Evolutionary conservation across 1,140 invertebrate genomes (phyloP), one percentile per base, ranked within the genome.

Genomic region (Laupala kohalensis): DNA sequence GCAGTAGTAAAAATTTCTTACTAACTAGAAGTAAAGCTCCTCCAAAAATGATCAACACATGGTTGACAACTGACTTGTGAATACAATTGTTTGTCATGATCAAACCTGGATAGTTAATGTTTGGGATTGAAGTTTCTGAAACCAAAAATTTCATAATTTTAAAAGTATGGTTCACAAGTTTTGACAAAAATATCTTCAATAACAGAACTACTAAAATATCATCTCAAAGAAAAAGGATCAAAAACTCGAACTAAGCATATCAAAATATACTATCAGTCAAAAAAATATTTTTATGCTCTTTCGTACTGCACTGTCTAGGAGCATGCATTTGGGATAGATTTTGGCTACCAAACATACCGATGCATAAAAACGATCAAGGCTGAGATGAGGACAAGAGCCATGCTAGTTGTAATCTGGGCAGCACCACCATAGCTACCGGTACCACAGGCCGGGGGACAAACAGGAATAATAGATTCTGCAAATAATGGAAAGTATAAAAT

Each of bases 391-490:
- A 84, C 74, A 73, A 84, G 74, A 64, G 78, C 77, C 73, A 85
- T 74, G 9, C 80, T 81, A n/a, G 76, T 74, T 2, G 74, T 69
- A 19, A 77, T 75, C 15, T 79, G 78, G 29, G 29, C 82, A 66
- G 86, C 87, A 69, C 83, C 82, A 74, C 83, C 86, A 78, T 86
- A 89, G 69, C 85, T 83, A 69, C 86, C 84, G 81, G 90, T 88
- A 62, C 90, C 91, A 84, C 94, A 96, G 77, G 94, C 94, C 75
- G 94, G 94, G 75, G 93, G 94, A 80, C 94, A 96, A 76, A 96
- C 90, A 72, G 93, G 93, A 73, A 94, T 93, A 78, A 93, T 89
- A 68, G 92, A 92, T 86, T 95, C 92, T 92, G 88, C 71, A 72
- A 72, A 29, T 27, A 53, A 68, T 15, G 5, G 28, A 25, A 69